phyloP scores from a whole-genome alignment of 2,888 invertebrate species.

The Subacronicta megacephala region DNA sequence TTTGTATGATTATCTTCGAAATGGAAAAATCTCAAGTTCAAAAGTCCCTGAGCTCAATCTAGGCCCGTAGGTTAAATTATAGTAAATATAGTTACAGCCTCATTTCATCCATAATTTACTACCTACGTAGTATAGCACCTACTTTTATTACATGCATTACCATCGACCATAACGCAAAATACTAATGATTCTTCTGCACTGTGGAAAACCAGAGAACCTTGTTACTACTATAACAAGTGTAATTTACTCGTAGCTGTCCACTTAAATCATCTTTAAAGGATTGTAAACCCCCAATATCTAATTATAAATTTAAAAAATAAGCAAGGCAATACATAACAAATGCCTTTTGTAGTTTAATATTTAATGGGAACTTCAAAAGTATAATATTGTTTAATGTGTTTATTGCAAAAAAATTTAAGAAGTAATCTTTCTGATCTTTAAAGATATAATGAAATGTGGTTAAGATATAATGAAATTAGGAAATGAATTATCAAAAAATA shows the following conservation, averaged over 20 bases:
- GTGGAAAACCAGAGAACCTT: background rate
- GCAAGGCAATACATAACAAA: too few species aligned
- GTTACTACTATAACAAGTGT: background rate
- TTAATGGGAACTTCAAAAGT: too few species aligned
- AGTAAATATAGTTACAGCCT: background rate
- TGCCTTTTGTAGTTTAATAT: too few species aligned
- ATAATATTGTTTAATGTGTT: too few species aligned
- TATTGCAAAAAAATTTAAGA: too few species aligned
- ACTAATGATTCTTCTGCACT: constrained; percentile 19
- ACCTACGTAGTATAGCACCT: background rate
- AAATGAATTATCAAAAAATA: too few species aligned
- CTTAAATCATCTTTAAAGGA: background rate
- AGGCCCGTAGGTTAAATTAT: constrained; percentile 12
- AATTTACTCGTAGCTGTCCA: background rate
- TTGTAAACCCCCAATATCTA: too few species aligned
- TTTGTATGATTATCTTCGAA: background rate
- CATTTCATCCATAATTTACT: background rate
- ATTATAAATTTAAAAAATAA: too few species aligned
- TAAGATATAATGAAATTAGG: too few species aligned
- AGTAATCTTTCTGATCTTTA: too few species aligned
- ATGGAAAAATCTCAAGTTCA: constrained; percentile 4
- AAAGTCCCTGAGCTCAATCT: constrained; percentile 9
- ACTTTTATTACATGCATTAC: constrained; percentile 19
- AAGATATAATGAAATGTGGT: too few species aligned
- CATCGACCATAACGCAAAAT: constrained; percentile 7